Base-by-base conservation (phyloP, 2,797 vertebrate genomes). In the Pantherophis vulpinus region DNA sequence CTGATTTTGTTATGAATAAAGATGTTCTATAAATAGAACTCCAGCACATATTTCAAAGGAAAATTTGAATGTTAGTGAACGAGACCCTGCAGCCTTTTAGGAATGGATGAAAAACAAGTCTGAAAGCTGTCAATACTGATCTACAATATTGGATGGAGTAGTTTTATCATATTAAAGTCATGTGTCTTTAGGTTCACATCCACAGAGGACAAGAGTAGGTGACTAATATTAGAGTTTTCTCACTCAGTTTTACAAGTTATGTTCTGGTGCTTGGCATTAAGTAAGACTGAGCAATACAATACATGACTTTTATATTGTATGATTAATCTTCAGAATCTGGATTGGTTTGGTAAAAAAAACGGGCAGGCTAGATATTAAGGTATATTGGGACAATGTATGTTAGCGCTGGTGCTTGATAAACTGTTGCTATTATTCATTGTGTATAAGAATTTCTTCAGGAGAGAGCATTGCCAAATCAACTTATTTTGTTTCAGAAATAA, bases 1-100 rank as follows among this genome's bases (percentile, higher is more conserved):
- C 94, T 95, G 91, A 94, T 93, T 96, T 97, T 94, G 63, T 90
- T 95, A 70, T 59, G 29, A 95, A 94, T 96, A 91, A 96, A 95
- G 91, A 95, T 95, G 59, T 94, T 63, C 92, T 58, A 92, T 60
- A 91, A 93, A 61, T 89, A 95, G 90, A 96, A 92, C 90, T 89
- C 66, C 29, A 92, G 94, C 93, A 29, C 92, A 66, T 93, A 91
- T 96, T 96, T 97, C 90, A 95, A 93, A 95, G 93, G 0, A 1
- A 94, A 94, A 70, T 94, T 97, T 95, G 86, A 95, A n/a, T 92
- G 74, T 79, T 47, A n/a, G 91, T 87, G 91, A 94, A 58, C 0
- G 89, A 94, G 7, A 32, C 89, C 91, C 89, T 94, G 1, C 79
- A 90, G 29, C 60, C 61, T 92, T 94, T 94, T 54, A 91, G 86